Base-by-base conservation (phyloP, 2,113 vertebrate species). In the Propithecus coquereli region DNA sequence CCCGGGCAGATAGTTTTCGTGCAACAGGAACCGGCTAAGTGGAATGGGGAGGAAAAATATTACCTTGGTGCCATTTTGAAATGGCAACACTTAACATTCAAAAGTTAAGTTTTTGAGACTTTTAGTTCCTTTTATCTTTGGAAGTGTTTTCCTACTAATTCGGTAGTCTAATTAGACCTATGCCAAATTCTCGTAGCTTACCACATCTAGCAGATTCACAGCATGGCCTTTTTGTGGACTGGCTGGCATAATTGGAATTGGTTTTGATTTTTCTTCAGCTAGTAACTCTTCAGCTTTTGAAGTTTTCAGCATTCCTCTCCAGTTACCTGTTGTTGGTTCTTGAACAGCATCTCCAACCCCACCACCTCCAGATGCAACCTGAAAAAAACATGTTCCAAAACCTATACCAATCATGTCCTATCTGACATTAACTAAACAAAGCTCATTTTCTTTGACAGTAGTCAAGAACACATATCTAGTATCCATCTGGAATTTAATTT, bases 141-240 rank as follows among this genome's bases (percentile, higher is more conserved):
- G 20, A 82, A 89, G 27, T 73, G 27, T 79, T 47, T 61, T 25
- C 52, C 74, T 63, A 45, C 2, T 81, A 47, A 71, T 32, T 14
- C 45, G 37, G 57, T 74, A 43, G 32, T 57, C 40, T 68, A 43
- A 27, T 7, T 52, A n/a, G 61, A n/a, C 7, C 43, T 70, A 43
- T 88, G 45, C 47, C 47, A 52, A 50, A 34, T 32, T 98, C 96
- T 97, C 95, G 3, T 9, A 23, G 57, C 97, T 96, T 96, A 99
- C 99, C 99, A 99, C 99, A 98, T 99, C 99, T 70, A 99, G 98
- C 14, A 99, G 97, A 98, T 99, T 99, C 96, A 99, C 99, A 87
- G 99, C 99, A 20, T 99, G 98, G 87, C 99, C 99, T 97, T 98
- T 99, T 7, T 99, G 99, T 80, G 99, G 99, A 97, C 99, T 99